phyloP scores from a whole-genome alignment of 2,888 invertebrate genomes.

The Galeopsomyia nigrocyanea region DNA sequence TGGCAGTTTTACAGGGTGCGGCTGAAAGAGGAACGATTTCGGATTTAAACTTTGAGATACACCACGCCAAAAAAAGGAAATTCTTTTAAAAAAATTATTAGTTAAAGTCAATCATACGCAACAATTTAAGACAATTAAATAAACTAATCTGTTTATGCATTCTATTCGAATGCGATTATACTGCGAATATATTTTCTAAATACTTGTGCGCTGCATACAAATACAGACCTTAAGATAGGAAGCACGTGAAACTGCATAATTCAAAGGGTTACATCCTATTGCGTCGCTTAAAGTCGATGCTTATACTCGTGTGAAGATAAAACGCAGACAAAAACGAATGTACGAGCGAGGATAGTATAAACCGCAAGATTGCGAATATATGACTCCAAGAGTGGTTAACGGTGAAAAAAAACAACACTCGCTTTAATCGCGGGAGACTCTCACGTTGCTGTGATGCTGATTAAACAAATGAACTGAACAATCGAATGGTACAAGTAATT shows the following conservation, averaged over 20 bases:
- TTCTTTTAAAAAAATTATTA: no score
- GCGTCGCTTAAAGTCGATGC: not conserved
- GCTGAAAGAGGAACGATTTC: no score
- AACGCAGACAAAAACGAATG: not conserved
- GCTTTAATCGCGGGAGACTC: constrained; percentile 42
- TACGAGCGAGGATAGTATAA: not conserved
- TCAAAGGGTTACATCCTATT: constrained; percentile 21
- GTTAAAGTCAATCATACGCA: no score
- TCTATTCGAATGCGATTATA: constrained; percentile 34
- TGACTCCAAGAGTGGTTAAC: constrained; percentile 26
- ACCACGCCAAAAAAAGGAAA: no score
- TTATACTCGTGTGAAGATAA: not conserved
- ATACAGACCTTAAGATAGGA: not conserved
- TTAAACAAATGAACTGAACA: constrained; percentile 30
- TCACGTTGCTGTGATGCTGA: constrained; percentile 29
- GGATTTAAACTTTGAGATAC: no score
- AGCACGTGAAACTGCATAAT: constrained; percentile 27
- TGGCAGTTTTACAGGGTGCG: no score
- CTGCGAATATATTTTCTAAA: constrained; percentile 11
- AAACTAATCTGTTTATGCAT: constrained; percentile 3
- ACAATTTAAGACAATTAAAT: no score
- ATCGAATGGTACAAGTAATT: constrained; percentile 4
- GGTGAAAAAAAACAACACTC: constrained; percentile 29
- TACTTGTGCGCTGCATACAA: not conserved
- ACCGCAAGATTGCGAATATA: constrained; percentile 17